Evolutionary conservation across 2,888 invertebrate genomes (phyloP).

Genomic region (Polylopha cassiicola): DNA sequence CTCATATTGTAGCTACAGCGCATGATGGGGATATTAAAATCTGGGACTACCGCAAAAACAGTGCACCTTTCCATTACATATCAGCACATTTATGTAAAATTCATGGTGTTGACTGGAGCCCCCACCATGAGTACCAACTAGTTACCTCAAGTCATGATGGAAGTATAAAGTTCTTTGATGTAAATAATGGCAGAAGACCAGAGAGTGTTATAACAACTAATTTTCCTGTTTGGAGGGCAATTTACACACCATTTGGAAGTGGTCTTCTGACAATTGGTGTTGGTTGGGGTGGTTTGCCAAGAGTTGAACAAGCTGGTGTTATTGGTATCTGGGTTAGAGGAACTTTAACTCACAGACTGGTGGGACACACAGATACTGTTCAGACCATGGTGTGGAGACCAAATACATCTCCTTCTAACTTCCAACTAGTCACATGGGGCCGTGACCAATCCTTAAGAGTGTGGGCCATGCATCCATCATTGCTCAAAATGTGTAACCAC

Average conservation of each 20-base stretch:
- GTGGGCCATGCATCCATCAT: conserved; percentile 91
- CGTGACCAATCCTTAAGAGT: conserved; percentile 94
- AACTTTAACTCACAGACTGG: conserved; percentile 90
- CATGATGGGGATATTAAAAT: conserved; percentile 97
- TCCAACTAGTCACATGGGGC: conserved; percentile 96
- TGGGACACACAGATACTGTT: conserved; percentile 96
- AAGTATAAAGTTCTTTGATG: conserved; percentile 96
- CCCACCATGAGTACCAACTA: conserved; percentile 87
- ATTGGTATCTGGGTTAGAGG: conserved; percentile 75
- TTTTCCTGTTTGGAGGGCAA: conserved; percentile 94
- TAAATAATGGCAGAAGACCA: conserved; percentile 88
- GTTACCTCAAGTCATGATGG: conserved; percentile 97
- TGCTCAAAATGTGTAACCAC: conserved; percentile 86
- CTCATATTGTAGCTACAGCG: conserved; percentile 92
- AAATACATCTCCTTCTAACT: conserved; percentile 80
- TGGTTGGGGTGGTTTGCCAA: conserved; percentile 85
- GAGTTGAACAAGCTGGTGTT: conserved; percentile 86
- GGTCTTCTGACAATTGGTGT: conserved; percentile 94
- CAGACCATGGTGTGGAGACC: conserved; percentile 96
- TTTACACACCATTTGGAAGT: conserved; percentile 95
- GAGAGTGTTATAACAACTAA: conserved; percentile 91
- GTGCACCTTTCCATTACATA: conserved; percentile 92
- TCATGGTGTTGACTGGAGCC: conserved; percentile 96
- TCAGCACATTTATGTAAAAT: conserved; percentile 93
- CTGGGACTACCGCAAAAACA: conserved; percentile 95